These are phyloP conservation scores for Setipinna tenuifilis DNA, from an alignment of 2,797 vertebrate genomes.

Conservation along the genomic window DNA sequence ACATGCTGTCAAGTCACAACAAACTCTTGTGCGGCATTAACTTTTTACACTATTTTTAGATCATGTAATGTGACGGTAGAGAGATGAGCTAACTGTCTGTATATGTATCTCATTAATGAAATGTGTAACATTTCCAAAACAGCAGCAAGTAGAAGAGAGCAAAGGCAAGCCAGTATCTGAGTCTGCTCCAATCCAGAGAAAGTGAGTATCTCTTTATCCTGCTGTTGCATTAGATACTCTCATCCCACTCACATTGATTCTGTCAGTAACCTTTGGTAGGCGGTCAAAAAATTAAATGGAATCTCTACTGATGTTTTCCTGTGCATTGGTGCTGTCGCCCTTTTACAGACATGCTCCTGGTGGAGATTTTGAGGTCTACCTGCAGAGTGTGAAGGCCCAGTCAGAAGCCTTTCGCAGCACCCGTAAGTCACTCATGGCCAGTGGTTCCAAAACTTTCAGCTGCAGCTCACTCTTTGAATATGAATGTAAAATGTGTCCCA, in stretches of 20 bases:
- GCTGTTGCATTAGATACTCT: background rate
- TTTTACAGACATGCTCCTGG: conserved; percentile 77
- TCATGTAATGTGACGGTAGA: background rate
- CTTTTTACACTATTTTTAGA: background rate
- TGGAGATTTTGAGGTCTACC: conserved; percentile 85
- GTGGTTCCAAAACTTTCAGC: too few relatives aligned
- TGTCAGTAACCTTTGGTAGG: background rate
- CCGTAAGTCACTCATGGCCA: conserved; percentile 78
- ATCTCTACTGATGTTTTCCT: background rate
- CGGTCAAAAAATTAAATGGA: background rate
- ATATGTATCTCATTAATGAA: background rate
- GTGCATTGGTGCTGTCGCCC: background rate
- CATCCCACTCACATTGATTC: background rate
- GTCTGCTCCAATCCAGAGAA: conserved; percentile 74
- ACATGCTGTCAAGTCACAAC: background rate
- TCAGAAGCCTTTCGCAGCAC: conserved; percentile 90
- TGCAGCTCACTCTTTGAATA: too few relatives aligned
- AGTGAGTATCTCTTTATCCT: conserved; percentile 47
- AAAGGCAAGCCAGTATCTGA: conserved; percentile 70
- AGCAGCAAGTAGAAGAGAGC: conserved; percentile 77
- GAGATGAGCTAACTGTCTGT: background rate
- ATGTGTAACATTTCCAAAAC: conserved; percentile 59
- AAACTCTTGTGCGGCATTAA: background rate
- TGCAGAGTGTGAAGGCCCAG: conserved; percentile 86
- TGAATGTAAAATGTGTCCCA: too few relatives aligned